These are phyloP conservation scores for Venturia canescens DNA, from an alignment of 1,140 invertebrate species.

Conservation along the genomic window DNA sequence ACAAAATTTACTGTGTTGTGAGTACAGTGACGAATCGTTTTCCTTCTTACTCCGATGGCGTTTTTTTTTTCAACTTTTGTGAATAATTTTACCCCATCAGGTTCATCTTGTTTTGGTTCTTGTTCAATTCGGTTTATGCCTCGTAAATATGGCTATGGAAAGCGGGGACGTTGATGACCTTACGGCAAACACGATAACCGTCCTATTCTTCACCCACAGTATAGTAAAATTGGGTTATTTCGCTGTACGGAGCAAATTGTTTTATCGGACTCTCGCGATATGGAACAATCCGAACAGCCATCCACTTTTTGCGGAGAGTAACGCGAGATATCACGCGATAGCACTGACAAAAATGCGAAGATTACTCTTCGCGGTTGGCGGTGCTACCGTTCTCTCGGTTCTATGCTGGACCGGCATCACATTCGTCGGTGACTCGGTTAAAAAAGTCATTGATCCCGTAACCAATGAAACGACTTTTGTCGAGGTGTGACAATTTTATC, in stretches of 20 bases:
- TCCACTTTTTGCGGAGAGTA: conserved; percentile 89
- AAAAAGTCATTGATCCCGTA: conserved; percentile 81
- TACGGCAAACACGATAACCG: conserved; percentile 88
- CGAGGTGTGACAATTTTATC: conserved; percentile 70
- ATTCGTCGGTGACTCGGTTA: conserved; percentile 86
- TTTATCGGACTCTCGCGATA: conserved; percentile 86
- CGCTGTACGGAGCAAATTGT: conserved; percentile 83
- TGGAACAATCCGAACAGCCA: conserved; percentile 90
- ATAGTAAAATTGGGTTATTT: conserved; percentile 87
- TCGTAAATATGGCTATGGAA: conserved; percentile 83
- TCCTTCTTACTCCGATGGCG: background rate
- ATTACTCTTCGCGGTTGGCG: conserved; percentile 82
- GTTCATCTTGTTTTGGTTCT: conserved; percentile 81
- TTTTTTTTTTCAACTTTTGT: conserved; percentile 30
- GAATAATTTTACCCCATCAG: conserved; percentile 54
- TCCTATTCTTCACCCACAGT: conserved; percentile 87
- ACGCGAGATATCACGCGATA: conserved; percentile 85
- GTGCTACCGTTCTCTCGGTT: conserved; percentile 79
- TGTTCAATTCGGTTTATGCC: conserved; percentile 81
- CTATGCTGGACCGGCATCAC: conserved; percentile 85
- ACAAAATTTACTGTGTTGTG: conserved; percentile 70
- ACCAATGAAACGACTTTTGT: conserved; percentile 84
- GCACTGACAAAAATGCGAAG: conserved; percentile 87
- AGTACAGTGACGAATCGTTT: conserved; percentile 57
- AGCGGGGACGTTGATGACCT: conserved; percentile 88